phyloP scores from a whole-genome alignment of 2,797 vertebrate species.

The Acridotheres tristis region DNA sequence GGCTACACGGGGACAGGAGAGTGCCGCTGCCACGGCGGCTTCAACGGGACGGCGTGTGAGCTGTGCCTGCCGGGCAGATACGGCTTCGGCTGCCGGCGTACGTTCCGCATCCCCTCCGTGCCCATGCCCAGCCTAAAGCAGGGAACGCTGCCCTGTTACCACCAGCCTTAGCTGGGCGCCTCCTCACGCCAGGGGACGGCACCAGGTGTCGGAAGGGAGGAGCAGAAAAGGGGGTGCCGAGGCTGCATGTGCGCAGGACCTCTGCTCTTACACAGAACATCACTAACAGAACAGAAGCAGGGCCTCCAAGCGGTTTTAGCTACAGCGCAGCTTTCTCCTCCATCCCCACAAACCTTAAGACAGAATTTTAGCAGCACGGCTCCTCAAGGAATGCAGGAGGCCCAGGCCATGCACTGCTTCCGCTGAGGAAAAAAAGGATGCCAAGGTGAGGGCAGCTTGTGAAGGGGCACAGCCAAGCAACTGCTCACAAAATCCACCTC shows the following conservation, averaged over 20 bases:
- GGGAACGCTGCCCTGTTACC: not conserved
- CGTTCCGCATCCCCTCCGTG: not conserved
- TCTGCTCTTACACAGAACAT: fast-evolving
- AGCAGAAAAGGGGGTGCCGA: not conserved
- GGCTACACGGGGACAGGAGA: slow-evolving; percentile 81
- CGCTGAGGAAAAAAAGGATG: not conserved
- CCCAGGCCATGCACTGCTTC: not conserved
- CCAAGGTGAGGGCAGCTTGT: not conserved
- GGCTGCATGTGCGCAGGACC: not conserved
- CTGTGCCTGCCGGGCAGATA: slow-evolving; percentile 82
- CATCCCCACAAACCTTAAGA: not conserved
- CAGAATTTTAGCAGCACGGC: fast-evolving
- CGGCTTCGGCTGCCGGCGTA: slow-evolving; percentile 85
- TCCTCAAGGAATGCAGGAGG: not conserved
- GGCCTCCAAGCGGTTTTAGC: not conserved
- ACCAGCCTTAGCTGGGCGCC: not conserved
- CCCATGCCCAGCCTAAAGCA: not conserved
- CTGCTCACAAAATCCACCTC: not conserved
- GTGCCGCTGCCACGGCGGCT: slow-evolving; percentile 83
- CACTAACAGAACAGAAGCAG: not conserved
- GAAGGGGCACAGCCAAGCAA: not conserved
- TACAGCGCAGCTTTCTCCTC: not conserved
- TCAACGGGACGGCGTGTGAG: slow-evolving; percentile 86
- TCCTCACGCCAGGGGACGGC: not conserved
- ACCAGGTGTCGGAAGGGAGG: not conserved